Base-by-base conservation (phyloP, 2,888 invertebrate species). In the Sarcophaga caerulescens region DNA sequence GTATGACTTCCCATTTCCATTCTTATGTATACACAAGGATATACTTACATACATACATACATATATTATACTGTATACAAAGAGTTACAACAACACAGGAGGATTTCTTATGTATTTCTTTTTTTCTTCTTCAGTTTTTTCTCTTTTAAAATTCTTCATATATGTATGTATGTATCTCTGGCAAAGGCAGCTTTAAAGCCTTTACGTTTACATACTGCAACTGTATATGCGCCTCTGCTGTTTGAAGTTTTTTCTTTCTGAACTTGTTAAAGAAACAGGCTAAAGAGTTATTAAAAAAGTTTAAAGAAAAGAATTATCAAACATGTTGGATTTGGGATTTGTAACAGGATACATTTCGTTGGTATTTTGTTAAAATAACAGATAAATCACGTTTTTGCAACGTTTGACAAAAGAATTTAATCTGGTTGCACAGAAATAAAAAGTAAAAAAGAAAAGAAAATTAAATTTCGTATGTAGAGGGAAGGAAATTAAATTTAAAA, bases 341-440 rank as follows among this genome's bases (percentile, higher is more conserved):
- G 86, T 86, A 84, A 86, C 78, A 75, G 59, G 86, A 86, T 84
- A 86, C 69, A 79, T 78, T 70, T 71, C 77, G 74, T 70, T 66
- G 77, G 77, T 81, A 75, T 84, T 86, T 84, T 78, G 81, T 84
- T 84, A 78, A 84, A 86, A 84, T 84, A 77, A 63, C 78, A 84
- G 86, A 84, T 86, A 86, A 86, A 86, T 86, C 86, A 86, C 86
- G 86, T 86, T 86, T 84, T 79, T 14, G 57, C 60, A 81, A 79
- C 35, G 52, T 73, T 71, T 63, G 23, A 75, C 23, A 81, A 62
- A 81, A 45, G 11, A 66, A 44, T 66, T 14, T 35, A 35, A 35
- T 35, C 35, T 35, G 1, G 35, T 35, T 35, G 35, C 35, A 44
- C 8, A 59, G 6, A 45, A n/a, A 70, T 5, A 73, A 71, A 68